A percentile compares a stretch with the other conserved stretches of the same genome.
phyloP scores from a whole-genome alignment of 2,888 invertebrate species.

The Trachelus tabidus region DNA sequence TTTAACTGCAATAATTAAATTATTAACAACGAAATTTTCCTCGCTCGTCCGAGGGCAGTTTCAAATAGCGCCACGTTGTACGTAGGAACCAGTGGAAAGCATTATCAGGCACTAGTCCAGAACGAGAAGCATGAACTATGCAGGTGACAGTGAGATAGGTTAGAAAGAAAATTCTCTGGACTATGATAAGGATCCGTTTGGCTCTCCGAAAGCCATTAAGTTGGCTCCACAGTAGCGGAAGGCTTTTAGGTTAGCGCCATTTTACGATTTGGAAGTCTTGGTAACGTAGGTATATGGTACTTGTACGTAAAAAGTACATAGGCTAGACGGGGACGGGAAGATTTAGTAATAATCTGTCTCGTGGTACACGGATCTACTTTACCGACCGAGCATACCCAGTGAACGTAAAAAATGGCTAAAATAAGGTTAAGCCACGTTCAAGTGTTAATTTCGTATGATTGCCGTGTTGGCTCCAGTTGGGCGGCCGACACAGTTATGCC shows the following conservation, averaged over 20 bases:
- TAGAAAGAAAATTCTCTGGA: background rate
- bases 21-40: too few relatives aligned
- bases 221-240: background rate
- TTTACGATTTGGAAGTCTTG: background rate
- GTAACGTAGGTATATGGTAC: background rate
- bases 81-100: background rate
- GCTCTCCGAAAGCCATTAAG: background rate
- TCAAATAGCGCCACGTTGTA: background rate
- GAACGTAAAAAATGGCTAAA: conserved; percentile 28
- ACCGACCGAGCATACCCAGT: background rate
- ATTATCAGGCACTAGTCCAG: background rate
- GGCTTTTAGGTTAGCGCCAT: background rate
- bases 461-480: conserved; percentile 51
- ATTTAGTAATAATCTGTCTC: background rate
- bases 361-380: background rate
- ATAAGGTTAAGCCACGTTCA: conserved; percentile 44
- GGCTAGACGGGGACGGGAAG: background rate
- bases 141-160: background rate
- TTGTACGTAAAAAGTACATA: background rate
- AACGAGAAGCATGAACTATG: background rate
- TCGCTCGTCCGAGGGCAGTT: background rate
- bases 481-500: conserved; percentile 34
- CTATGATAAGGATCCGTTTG: background rate
- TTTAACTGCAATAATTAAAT: too few relatives aligned
- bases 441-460: conserved; percentile 58